Percentiles rank a stretch among this genome's conserved stretches.
These are phyloP conservation scores for Crossocerus cetratus DNA, from an alignment of 2,888 invertebrate species.

Conservation along the genomic window DNA sequence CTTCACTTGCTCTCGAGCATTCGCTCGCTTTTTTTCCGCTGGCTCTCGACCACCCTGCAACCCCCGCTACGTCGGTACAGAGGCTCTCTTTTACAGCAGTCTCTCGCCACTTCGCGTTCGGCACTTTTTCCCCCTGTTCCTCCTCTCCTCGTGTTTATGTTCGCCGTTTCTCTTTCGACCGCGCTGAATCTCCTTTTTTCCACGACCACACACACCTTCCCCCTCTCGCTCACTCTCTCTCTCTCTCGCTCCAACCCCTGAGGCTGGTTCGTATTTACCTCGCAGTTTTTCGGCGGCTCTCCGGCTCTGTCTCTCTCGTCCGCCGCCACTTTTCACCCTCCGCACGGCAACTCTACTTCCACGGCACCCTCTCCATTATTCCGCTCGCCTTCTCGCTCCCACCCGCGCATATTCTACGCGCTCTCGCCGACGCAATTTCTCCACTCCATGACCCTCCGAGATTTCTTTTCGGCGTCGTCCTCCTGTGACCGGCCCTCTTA, in stretches of 20 bases:
- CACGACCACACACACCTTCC: too few species aligned
- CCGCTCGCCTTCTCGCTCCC: constrained; percentile 9
- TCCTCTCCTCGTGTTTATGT: constrained; percentile 2
- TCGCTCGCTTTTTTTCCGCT: constrained; percentile 8
- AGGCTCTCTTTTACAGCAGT: background rate
- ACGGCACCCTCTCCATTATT: background rate
- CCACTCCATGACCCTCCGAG: too few species aligned
- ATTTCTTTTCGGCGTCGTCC: background rate
- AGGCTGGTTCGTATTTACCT: too few species aligned
- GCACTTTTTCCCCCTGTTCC: background rate
- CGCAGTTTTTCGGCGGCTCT: background rate
- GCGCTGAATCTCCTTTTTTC: background rate
- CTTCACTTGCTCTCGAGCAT: constrained; percentile 9
- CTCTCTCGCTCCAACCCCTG: too few species aligned
- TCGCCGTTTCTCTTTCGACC: constrained; percentile 1
- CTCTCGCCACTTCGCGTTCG: constrained; percentile 3
- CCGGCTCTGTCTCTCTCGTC: background rate
- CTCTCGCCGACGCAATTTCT: background rate
- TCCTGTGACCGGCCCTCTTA: constrained; percentile 1
- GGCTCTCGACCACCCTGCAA: background rate
- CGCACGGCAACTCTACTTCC: background rate
- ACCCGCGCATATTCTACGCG: too few species aligned
- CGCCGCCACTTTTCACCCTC: constrained; percentile 3
- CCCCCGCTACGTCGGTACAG: constrained; percentile 1
- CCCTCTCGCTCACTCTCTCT: background rate